These are phyloP conservation scores for Poecilia latipinna DNA, from an alignment of 2,113 vertebrate genomes.

Conservation along the genomic window DNA sequence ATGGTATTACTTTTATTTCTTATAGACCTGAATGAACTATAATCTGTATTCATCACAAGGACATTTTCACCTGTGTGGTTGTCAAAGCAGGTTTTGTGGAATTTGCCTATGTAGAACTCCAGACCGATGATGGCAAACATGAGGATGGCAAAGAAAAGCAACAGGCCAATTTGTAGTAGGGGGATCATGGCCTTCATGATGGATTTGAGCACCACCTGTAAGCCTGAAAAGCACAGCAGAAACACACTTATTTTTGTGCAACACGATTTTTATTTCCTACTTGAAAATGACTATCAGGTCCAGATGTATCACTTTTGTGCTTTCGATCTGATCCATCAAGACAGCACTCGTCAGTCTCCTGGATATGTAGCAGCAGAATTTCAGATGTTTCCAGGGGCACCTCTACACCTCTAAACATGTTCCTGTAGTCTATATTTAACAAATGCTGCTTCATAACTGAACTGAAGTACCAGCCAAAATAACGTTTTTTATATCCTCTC, in stretches of 20 bases:
- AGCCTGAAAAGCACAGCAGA: constrained; percentile 77
- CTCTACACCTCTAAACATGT: not conserved
- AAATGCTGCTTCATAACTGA: not conserved
- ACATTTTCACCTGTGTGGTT: constrained; percentile 82
- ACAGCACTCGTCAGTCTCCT: not conserved
- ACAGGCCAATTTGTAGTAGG: constrained; percentile 92
- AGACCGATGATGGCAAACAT: constrained; percentile 97
- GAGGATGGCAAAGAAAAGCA: constrained; percentile 95
- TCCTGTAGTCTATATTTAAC: not conserved
- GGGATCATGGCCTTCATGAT: constrained; percentile 99
- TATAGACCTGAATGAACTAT: not conserved
- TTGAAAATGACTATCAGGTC: not conserved
- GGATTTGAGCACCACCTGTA: constrained; percentile 96
- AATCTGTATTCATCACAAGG: not conserved
- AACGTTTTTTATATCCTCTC: not conserved
- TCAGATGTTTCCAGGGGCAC: not conserved
- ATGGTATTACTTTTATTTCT: not conserved
- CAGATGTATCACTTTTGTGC: not conserved
- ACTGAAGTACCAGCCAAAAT: not conserved
- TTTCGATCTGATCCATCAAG: not conserved
- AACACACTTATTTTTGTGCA: not conserved
- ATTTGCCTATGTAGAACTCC: constrained; percentile 97
- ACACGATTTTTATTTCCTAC: not conserved
- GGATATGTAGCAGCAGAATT: not conserved
- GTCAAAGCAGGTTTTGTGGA: constrained; percentile 93